Conservation (phyloP, 2,888 invertebrate species). For the Aleiodes alternator region DNA sequence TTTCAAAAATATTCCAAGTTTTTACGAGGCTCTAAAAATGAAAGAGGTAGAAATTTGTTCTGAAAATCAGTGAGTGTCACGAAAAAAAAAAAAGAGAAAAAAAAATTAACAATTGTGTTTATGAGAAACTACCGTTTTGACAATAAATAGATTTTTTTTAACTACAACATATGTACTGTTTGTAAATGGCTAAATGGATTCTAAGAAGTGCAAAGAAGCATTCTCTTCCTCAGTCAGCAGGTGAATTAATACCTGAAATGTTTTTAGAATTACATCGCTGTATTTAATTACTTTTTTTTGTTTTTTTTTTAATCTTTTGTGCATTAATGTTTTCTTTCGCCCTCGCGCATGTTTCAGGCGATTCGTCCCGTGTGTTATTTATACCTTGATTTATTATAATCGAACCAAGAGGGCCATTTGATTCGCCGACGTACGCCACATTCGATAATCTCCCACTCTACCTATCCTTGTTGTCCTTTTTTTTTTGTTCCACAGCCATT, state of each 20-base stretch:
- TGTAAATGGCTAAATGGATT: background rate
- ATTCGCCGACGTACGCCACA: constrained; percentile 47
- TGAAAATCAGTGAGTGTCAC: constrained; percentile 5
- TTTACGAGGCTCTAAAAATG: constrained; percentile 32
- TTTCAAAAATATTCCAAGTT: constrained; percentile 36
- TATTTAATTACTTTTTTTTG: constrained; percentile 9
- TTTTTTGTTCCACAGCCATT: constrained; percentile 14
- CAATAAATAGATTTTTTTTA: constrained; percentile 14
- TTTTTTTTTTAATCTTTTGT: constrained; percentile 50
- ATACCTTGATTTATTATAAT: constrained; percentile 75
- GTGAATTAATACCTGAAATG: background rate
- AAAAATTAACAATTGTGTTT: constrained; percentile 4
- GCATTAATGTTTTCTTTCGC: constrained; percentile 17
- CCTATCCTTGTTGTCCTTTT: background rate
- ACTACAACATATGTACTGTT: background rate
- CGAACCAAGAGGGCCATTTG: constrained; percentile 61
- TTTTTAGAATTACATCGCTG: background rate
- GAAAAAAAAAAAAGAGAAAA: background rate
- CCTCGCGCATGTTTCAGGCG: constrained; percentile 54
- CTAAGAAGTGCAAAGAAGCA: constrained; percentile 10
- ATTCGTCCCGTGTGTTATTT: constrained; percentile 73
- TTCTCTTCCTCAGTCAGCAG: background rate
- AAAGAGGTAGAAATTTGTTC: background rate
- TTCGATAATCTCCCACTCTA: constrained; percentile 41
- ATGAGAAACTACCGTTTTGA: constrained; percentile 11